Evolutionary conservation across 2,797 vertebrate species (phyloP), one percentile per base, ranked within the genome.

Genomic region (Coregonus ussuriensis): DNA sequence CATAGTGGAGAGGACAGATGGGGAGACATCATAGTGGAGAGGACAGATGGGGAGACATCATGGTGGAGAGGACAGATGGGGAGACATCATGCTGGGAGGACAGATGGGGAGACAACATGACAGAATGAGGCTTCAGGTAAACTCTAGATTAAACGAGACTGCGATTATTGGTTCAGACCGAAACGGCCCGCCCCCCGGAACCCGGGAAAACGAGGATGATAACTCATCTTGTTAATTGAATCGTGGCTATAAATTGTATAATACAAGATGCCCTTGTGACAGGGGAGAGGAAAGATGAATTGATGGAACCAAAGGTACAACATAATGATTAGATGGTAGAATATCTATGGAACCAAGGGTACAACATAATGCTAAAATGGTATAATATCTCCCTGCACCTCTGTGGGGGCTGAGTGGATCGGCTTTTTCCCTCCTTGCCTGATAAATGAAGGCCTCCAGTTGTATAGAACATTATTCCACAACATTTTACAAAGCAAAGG

Each of bases 401-500:
- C 68, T 56, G 73, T 35, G 71, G 69, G 70, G 59, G 77, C 76
- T 56, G 77, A 75, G 62, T 67, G 33, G 54, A 18, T 25, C 21
- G 21, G 21, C 89, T 88, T 91, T 88, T 76, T 91, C 91, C 93
- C 93, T 93, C 93, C 94, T 94, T 92, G 93, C 94, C 94, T 94
- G 93, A 96, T 96, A 97, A 97, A 94, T 91, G 96, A 98, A 95
- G 96, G 96, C 95, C 96, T 95, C 93, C 93, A 95, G 92, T 94
- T 95, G 95, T 95, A 94, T 93, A 92, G 89, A 90, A 96, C 95
- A 96, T 99, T 98, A 98, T 97, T 97, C 94, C 56, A 96, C 96
- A 95, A 96, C 96, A 95, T 98, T 98, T 97, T 95, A 79, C 96
- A 92, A 93, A 96, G 96, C 96, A 98, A 99, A 99, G 99, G 97